These are phyloP conservation scores for Tanypteryx hageni DNA, from an alignment of 2,888 invertebrate genomes.

Conservation along the genomic window DNA sequence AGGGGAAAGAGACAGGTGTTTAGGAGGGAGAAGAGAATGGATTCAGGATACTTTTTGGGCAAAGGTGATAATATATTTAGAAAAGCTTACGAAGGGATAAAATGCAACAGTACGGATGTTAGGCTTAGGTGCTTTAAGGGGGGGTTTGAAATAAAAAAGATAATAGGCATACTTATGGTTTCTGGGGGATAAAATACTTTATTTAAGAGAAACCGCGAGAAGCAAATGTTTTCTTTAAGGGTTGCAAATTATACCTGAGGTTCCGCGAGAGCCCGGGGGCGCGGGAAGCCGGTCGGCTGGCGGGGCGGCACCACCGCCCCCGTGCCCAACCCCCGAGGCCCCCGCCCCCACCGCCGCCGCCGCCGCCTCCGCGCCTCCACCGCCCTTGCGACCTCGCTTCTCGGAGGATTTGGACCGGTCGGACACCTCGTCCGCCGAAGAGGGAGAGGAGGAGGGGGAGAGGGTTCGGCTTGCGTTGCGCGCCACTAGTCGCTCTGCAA, in stretches of 20 bases:
- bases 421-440: constrained; percentile 64
- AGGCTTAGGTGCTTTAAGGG: not conserved
- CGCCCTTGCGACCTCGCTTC: constrained; percentile 43
- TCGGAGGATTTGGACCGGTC: constrained; percentile 53
- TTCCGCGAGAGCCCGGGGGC: constrained; percentile 61
- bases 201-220: not conserved
- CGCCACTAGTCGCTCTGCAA: constrained; percentile 65
- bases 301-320: constrained; percentile 20
- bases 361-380: constrained; percentile 54
- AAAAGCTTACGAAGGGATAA: not conserved
- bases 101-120: not conserved
- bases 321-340: not conserved
- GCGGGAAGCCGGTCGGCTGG: constrained; percentile 65
- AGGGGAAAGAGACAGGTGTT: not conserved
- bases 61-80: no score
- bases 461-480: constrained; percentile 60
- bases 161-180: no score
- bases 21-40: not conserved
- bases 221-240: constrained; percentile 26
- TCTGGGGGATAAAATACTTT: no score
- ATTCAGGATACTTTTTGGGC: not conserved
- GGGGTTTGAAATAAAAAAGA: no score
- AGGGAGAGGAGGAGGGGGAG: constrained; percentile 54
- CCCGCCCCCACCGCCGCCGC: constrained; percentile 40
- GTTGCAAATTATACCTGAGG: constrained; percentile 54